phyloP scores from a whole-genome alignment of 2,113 vertebrate genomes.

The Ciconia maguari region DNA sequence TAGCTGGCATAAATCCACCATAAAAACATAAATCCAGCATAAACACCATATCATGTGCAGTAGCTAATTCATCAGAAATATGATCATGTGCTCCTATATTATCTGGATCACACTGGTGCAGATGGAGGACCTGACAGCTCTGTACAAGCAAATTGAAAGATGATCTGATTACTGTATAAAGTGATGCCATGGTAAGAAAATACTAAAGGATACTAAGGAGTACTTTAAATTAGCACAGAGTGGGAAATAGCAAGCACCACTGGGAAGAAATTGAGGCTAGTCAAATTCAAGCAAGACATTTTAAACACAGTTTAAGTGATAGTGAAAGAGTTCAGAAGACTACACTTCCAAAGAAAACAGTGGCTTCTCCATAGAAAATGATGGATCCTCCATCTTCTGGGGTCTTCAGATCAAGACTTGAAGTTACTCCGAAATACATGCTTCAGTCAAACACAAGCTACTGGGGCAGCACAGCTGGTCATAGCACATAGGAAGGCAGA shows the following conservation, averaged over 20 bases:
- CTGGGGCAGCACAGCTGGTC: neutral
- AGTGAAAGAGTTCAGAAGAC: neutral
- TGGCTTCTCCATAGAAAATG: neutral
- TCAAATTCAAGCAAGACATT: neutral
- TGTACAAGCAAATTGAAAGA: neutral
- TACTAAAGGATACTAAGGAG: neutral
- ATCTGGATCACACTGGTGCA: neutral
- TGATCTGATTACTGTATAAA: neutral
- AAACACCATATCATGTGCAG: neutral
- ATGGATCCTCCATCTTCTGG: neutral
- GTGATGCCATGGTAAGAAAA: neutral
- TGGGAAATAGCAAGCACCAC: neutral
- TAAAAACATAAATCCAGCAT: neutral
- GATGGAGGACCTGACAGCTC: neutral
- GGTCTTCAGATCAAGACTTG: neutral
- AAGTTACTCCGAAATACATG: neutral
- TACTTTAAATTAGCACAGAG: neutral
- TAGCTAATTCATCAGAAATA: slow-evolving; percentile 16
- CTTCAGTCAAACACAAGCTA: neutral
- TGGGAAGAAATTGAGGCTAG: neutral
- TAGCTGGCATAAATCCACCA: neutral
- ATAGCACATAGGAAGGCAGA: neutral
- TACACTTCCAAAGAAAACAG: neutral
- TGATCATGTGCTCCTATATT: neutral
- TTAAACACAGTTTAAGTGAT: neutral